phyloP scores from a whole-genome alignment of 2,797 vertebrate species.

The Sus cebifrons region DNA sequence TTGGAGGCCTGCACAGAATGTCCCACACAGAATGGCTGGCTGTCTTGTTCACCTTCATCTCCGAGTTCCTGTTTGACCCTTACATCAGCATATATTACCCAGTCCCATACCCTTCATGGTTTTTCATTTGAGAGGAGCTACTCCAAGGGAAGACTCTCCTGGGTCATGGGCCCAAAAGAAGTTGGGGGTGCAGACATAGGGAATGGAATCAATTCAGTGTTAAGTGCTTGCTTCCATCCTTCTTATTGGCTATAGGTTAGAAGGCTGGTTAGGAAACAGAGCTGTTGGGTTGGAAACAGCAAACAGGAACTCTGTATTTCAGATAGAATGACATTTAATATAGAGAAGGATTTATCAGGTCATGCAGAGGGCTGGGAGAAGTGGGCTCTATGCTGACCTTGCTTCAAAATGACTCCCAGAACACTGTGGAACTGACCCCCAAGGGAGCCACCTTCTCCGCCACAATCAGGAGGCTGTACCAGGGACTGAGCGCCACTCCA shows the following conservation, averaged over 20 bases:
- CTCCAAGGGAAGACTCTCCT: not conserved
- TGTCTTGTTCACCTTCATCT: slow-evolving; percentile 76
- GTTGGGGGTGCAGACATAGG: not conserved
- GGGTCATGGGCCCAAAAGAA: not conserved
- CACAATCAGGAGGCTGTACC: not conserved
- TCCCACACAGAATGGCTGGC: slow-evolving; percentile 61
- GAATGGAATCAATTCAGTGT: not conserved
- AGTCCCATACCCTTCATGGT: not conserved
- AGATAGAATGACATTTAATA: not conserved
- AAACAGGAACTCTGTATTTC: slow-evolving; percentile 16
- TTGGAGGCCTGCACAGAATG: slow-evolving; percentile 78
- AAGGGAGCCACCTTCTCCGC: not conserved
- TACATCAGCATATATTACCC: slow-evolving; percentile 79
- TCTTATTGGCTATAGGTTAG: not conserved
- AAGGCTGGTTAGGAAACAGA: not conserved
- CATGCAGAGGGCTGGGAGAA: not conserved
- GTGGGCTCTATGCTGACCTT: not conserved
- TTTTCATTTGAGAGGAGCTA: slow-evolving; percentile 22
- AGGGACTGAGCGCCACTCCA: not conserved
- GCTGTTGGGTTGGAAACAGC: not conserved
- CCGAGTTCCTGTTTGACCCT: slow-evolving; percentile 69
- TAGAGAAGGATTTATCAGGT: not conserved
- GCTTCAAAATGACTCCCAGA: not conserved
- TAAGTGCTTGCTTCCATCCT: not conserved
- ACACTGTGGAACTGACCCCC: not conserved